Percentiles rank a stretch among this genome's conserved stretches.
phyloP scores from a whole-genome alignment of 1,140 invertebrate species.

The Drosophila setifemur region DNA sequence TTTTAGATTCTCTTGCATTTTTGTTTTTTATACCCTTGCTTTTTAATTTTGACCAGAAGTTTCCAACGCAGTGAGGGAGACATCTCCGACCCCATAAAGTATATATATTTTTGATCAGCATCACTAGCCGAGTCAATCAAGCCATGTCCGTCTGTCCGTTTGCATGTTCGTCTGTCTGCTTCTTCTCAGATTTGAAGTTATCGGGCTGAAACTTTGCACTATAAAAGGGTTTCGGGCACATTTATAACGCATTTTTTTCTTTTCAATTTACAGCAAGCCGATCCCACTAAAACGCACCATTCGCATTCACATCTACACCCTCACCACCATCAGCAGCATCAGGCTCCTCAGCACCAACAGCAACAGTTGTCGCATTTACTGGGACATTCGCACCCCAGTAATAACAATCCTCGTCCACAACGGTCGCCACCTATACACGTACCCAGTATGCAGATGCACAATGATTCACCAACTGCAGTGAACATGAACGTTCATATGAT shows the following conservation, averaged over 20 bases:
- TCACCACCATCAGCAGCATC: conserved; percentile 25
- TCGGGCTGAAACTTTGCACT: too few relatives aligned
- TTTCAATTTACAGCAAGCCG: conserved; percentile 3
- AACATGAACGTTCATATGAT: conserved; percentile 80
- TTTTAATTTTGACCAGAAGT: too few relatives aligned
- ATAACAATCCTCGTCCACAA: conserved; percentile 40
- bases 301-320: not conserved
- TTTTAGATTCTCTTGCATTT: not conserved
- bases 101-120: too few relatives aligned
- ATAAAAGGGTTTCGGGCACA: too few relatives aligned
- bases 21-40: too few relatives aligned
- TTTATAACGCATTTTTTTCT: not conserved
- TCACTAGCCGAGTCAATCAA: too few relatives aligned
- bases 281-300: conserved; percentile 5
- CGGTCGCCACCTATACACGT: conserved; percentile 77
- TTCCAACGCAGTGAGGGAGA: too few relatives aligned
- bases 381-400: conserved; percentile 30
- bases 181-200: too few relatives aligned
- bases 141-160: too few relatives aligned
- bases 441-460: conserved; percentile 56
- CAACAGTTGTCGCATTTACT: conserved; percentile 82
- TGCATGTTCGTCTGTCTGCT: too few relatives aligned
- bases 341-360: conserved; percentile 84
- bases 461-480: conserved; percentile 67
- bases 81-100: too few relatives aligned